These are phyloP conservation scores for Corydoras sp. DNA, from an alignment of 2,113 vertebrate genomes.

Conservation along the genomic window DNA sequence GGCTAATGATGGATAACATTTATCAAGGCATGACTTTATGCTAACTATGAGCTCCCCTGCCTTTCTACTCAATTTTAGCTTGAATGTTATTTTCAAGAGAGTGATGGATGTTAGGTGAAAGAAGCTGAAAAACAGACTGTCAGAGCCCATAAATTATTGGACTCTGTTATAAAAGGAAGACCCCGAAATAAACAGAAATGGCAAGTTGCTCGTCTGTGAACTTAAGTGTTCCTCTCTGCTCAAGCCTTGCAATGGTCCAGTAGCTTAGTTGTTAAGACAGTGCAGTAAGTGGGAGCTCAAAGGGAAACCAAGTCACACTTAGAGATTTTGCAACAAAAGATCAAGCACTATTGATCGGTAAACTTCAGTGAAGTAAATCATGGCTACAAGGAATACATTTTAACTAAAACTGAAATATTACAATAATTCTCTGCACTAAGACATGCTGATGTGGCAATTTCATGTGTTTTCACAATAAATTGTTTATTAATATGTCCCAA, in stretches of 20 bases:
- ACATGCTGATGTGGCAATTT: neutral
- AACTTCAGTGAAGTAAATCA: neutral
- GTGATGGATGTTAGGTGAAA: no score
- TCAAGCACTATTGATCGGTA: slow-evolving; percentile 16
- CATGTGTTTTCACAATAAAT: neutral
- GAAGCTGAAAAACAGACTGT: no score
- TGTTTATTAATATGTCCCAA: neutral
- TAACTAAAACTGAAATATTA: slow-evolving; percentile 3
- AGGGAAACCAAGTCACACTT: slow-evolving; percentile 1
- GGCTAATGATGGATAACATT: neutral
- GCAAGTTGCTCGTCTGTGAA: slow-evolving; percentile 28
- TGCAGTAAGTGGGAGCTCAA: slow-evolving; percentile 9
- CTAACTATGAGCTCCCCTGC: neutral
- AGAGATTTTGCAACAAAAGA: neutral
- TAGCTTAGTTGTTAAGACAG: slow-evolving; percentile 21
- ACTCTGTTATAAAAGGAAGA: no score
- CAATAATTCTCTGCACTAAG: neutral
- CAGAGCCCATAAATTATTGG: no score
- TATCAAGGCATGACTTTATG: neutral
- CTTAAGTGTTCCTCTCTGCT: slow-evolving; percentile 15
- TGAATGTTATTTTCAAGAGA: no score
- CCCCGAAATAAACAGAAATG: slow-evolving; percentile 18
- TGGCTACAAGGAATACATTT: neutral
- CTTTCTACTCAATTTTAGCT: no score
- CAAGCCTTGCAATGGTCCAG: slow-evolving; percentile 6